Base-by-base conservation (phyloP, 1,140 invertebrate genomes). In the Philotrypesis tridentata region DNA sequence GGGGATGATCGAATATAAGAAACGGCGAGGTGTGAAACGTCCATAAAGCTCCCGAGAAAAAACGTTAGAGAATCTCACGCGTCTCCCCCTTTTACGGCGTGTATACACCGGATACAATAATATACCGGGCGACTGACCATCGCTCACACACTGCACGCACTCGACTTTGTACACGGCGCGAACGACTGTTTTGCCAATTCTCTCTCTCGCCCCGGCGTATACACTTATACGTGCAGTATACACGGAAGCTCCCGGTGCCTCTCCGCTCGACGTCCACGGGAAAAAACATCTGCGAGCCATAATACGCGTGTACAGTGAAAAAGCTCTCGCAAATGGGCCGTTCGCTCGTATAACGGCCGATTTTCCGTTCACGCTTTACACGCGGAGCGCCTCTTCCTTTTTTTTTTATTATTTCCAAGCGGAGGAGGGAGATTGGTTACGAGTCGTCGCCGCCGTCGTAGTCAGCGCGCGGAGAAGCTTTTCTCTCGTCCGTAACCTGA, bases 401-500 rank as follows among this genome's bases (percentile, higher is more conserved):
- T 55, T 5, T 55, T 0, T 21, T 6, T 1, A 3, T 17, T 12
- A 2, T 14, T 14, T 14, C 48, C 21, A 55, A 48, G 60, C 60
- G 25, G 61, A 25, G 61, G 25, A 17, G 61, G 23, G 25, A 27
- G 61, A n/a, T 55, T 55, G 48, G 48, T 55, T 55, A 55, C 76
- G 83, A 83, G 77, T 80, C 68, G 71, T n/a, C n/a, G n/a, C n/a
- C n/a, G n/a, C n/a, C n/a, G n/a, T n/a, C n/a, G n/a, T n/a, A n/a
- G n/a, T n/a, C n/a, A n/a, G n/a, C n/a, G n/a, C n/a, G n/a, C n/a
- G n/a, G n/a, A n/a, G n/a, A n/a, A 65, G 68, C 79, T 86, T 78
- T 65, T 70, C 14, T n/a, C n/a, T n/a, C 85, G 85, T 88, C n/a
- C n/a, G 9, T 37, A 89, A 90, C 88, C 87, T 88, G 89, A 90